phyloP scores from a whole-genome alignment of 1,140 invertebrate species.

The Drosophila jambulina region DNA sequence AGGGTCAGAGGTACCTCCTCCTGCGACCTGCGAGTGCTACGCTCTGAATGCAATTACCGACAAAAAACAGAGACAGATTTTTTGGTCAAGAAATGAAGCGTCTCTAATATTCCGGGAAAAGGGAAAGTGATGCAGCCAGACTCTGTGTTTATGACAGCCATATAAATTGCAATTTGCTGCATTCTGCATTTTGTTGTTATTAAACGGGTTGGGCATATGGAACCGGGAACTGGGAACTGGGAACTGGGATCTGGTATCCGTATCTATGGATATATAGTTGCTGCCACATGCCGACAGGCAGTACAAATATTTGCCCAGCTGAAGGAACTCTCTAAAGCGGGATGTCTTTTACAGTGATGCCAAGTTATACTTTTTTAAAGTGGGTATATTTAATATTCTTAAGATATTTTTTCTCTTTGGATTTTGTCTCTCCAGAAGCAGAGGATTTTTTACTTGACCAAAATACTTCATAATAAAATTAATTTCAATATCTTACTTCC shows the following conservation, averaged over 20 bases:
- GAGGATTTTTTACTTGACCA: not conserved
- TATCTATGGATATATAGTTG: slow-evolving; percentile 22
- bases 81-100: slow-evolving; percentile 72
- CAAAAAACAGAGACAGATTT: slow-evolving; percentile 29
- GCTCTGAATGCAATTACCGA: slow-evolving; percentile 75
- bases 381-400: not conserved
- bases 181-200: slow-evolving; percentile 46
- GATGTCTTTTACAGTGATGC: slow-evolving; percentile 16
- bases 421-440: not conserved
- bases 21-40: slow-evolving; percentile 47
- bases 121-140: slow-evolving; percentile 65
- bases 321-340: slow-evolving; percentile 10
- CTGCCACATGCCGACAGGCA: slow-evolving; percentile 68
- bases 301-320: slow-evolving; percentile 74
- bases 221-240: slow-evolving; percentile 26
- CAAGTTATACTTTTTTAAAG: not conserved
- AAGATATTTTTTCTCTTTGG: not conserved
- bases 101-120: slow-evolving; percentile 72
- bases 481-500: too few species aligned
- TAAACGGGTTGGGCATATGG: slow-evolving; percentile 59
- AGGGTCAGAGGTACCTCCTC: slow-evolving; percentile 25
- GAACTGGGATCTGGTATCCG: slow-evolving; percentile 19
- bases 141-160: slow-evolving; percentile 71
- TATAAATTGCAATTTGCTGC: slow-evolving; percentile 78
- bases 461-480: not conserved